Evolutionary conservation across 2,113 vertebrate genomes (phyloP).

Genomic region (Hypomesus transpacificus): DNA sequence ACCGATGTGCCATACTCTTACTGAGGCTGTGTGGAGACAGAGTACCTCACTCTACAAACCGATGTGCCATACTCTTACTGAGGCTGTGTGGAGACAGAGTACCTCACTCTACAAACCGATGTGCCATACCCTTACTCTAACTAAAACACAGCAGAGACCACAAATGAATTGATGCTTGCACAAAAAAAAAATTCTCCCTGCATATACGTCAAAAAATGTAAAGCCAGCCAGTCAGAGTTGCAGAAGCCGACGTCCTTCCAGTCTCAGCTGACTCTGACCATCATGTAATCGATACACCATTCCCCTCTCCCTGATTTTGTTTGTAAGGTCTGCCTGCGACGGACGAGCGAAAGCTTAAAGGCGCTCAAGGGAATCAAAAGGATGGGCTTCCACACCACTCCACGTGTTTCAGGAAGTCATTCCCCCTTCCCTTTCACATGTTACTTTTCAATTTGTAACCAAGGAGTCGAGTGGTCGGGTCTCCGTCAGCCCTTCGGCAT

Average conservation of each 20-base stretch:
- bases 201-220: no score
- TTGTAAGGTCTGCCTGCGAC: conserved; percentile 20
- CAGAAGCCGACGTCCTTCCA: not conserved
- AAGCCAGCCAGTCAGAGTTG: no score
- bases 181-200: no score
- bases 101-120: no score
- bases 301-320: conserved; percentile 13
- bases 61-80: no score
- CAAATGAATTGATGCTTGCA: no score
- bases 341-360: conserved; percentile 13
- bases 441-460: conserved; percentile 72
- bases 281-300: conserved; percentile 29
- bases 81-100: no score
- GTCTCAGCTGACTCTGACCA: conserved; percentile 1
- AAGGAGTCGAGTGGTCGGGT: conserved; percentile 44
- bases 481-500: conserved; percentile 37
- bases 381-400: not conserved
- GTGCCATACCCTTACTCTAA: no score
- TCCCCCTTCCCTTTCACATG: conserved; percentile 46
- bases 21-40: no score
- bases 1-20: no score
- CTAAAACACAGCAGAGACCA: no score
- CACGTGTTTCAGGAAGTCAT: conserved; percentile 1
- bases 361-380: not conserved
- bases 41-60: no score